Evolutionary conservation across 2,113 vertebrate species (phyloP).

Genomic region (Syngnathus scovelli): DNA sequence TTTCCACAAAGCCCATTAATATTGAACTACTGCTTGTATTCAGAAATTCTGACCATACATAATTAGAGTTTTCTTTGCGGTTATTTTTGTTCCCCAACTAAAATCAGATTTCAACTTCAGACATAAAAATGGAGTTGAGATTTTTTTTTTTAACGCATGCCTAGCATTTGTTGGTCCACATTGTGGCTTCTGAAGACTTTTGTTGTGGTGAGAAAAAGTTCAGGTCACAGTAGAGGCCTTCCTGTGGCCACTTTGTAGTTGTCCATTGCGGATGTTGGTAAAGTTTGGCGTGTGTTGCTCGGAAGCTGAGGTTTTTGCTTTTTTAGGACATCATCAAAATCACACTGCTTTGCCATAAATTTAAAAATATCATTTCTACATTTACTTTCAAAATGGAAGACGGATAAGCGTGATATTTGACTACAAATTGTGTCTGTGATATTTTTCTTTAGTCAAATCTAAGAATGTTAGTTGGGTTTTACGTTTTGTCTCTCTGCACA

Average conservation of each 20-base stretch:
- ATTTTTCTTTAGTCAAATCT: neutral
- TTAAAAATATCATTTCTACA: neutral
- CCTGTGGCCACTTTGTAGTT: slow-evolving; percentile 36
- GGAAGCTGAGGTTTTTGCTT: slow-evolving; percentile 54
- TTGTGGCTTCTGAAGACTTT: slow-evolving; percentile 21
- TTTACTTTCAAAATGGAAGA: neutral
- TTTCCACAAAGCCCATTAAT: neutral
- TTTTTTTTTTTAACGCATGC: neutral
- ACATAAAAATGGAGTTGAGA: neutral
- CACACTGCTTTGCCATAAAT: neutral
- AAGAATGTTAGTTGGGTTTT: neutral
- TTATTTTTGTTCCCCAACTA: neutral
- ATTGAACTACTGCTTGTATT: neutral
- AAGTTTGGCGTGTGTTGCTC: slow-evolving; percentile 11
- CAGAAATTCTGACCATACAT: neutral
- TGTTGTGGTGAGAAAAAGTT: slow-evolving; percentile 55
- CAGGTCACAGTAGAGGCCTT: slow-evolving; percentile 16
- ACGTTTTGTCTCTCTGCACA: neutral
- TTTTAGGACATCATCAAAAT: neutral
- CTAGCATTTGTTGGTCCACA: slow-evolving; percentile 1
- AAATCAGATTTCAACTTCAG: neutral
- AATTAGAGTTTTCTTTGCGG: too few relatives aligned
- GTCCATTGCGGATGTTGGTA: slow-evolving; percentile 57
- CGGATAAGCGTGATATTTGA: neutral
- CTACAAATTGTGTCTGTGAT: neutral